Evolutionary conservation across 2,797 vertebrate species (phyloP).

Genomic region (Tokudaia tokunoshimensis): DNA sequence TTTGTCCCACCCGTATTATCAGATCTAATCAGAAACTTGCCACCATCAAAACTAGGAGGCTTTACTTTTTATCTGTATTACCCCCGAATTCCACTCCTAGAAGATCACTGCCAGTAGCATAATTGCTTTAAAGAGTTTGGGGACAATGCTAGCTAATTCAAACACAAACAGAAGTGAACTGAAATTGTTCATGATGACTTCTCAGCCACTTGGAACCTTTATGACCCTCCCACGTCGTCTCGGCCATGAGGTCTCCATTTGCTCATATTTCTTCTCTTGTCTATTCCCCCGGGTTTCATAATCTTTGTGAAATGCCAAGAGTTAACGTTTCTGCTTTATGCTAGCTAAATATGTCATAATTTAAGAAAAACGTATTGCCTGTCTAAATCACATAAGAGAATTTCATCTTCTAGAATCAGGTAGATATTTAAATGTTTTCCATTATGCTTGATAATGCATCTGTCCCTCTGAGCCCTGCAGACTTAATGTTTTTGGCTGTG

Average conservation of each 20-base stretch:
- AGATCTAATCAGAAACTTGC: background rate
- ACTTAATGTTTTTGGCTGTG: background rate
- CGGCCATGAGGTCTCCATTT: background rate
- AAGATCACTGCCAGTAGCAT: background rate
- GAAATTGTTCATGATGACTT: background rate
- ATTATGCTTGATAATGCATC: background rate
- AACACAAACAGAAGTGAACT: background rate
- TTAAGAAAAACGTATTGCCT: background rate
- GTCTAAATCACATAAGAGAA: background rate
- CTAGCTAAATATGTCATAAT: background rate
- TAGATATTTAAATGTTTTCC: constrained; percentile 19
- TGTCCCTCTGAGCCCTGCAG: background rate
- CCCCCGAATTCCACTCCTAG: background rate
- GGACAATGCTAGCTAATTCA: background rate
- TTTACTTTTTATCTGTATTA: background rate
- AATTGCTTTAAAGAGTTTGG: background rate
- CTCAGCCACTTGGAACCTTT: background rate
- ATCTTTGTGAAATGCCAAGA: background rate
- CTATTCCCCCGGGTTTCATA: background rate
- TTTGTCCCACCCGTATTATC: background rate
- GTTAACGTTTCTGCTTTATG: background rate
- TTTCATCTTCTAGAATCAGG: background rate
- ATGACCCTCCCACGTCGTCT: background rate
- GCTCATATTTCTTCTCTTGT: background rate
- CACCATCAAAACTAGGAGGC: background rate